These are phyloP conservation scores for Mystacornis crossleyi DNA, from an alignment of 2,113 vertebrate genomes.

Conservation along the genomic window DNA sequence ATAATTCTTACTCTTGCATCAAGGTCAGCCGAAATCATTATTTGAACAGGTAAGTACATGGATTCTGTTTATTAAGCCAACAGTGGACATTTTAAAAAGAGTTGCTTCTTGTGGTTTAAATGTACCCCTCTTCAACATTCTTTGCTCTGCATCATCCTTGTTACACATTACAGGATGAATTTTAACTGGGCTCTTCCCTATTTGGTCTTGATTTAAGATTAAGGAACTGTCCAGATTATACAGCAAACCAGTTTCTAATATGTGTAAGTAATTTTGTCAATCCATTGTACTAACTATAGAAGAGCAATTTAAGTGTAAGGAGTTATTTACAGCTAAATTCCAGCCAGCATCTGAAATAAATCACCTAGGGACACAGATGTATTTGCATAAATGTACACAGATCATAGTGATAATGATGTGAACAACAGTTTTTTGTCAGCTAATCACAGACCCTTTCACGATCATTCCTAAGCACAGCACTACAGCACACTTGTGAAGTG, in stretches of 20 bases:
- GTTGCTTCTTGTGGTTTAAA: neutral
- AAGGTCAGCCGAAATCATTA: neutral
- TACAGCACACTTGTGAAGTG: neutral
- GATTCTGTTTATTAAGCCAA: neutral
- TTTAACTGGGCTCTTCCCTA: neutral
- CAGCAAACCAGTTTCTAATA: neutral
- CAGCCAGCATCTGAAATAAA: conserved; percentile 1
- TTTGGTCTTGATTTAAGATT: neutral
- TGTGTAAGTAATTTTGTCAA: neutral
- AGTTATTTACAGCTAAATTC: neutral
- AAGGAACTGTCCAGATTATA: neutral
- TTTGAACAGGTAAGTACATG: neutral
- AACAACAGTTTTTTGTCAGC: neutral
- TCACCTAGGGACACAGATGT: neutral
- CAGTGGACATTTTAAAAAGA: neutral
- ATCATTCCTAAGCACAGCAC: neutral
- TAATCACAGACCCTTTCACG: neutral
- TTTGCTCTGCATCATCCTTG: neutral
- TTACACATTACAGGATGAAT: neutral
- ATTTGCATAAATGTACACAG: conserved; percentile 29
- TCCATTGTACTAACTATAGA: neutral
- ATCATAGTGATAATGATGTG: neutral
- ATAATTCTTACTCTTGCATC: neutral
- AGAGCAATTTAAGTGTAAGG: neutral
- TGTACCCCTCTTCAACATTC: neutral